These are phyloP conservation scores for Pristionchus mayeri DNA, from an alignment of 2,888 invertebrate genomes.

Conservation along the genomic window DNA sequence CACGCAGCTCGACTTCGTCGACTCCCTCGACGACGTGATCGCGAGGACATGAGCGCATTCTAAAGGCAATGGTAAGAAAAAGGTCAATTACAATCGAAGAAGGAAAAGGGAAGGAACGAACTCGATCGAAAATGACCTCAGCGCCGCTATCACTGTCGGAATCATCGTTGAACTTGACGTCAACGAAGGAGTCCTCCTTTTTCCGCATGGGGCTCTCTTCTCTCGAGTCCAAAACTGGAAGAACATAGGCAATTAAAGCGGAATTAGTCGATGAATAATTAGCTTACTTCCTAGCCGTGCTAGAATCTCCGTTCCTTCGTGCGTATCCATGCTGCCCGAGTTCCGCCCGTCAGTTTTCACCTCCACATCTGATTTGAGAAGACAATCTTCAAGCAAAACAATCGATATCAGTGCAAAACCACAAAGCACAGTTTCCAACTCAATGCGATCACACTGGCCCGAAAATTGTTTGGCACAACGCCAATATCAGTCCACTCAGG, in stretches of 20 bases:
- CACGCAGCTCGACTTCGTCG: conserved; percentile 40
- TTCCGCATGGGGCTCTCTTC: conserved; percentile 39
- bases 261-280: neutral
- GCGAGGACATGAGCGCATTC: conserved; percentile 36
- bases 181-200: conserved; percentile 38
- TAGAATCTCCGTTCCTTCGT: conserved; percentile 48
- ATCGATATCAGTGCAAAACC: neutral
- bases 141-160: conserved; percentile 39
- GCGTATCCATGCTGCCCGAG: conserved; percentile 28
- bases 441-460: conserved; percentile 19
- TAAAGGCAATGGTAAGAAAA: neutral
- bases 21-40: conserved; percentile 30
- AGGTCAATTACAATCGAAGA: neutral
- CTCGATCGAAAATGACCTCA: conserved; percentile 41
- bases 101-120: neutral
- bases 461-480: neutral
- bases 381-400: neutral
- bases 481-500: no score
- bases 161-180: conserved; percentile 21
- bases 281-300: conserved; percentile 38
- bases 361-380: neutral
- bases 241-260: neutral
- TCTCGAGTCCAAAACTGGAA: conserved; percentile 43
- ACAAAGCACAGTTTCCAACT: conserved; percentile 23
- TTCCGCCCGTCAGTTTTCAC: neutral